phyloP scores from a whole-genome alignment of 2,797 vertebrate species.

The Cichlasoma orientale region DNA sequence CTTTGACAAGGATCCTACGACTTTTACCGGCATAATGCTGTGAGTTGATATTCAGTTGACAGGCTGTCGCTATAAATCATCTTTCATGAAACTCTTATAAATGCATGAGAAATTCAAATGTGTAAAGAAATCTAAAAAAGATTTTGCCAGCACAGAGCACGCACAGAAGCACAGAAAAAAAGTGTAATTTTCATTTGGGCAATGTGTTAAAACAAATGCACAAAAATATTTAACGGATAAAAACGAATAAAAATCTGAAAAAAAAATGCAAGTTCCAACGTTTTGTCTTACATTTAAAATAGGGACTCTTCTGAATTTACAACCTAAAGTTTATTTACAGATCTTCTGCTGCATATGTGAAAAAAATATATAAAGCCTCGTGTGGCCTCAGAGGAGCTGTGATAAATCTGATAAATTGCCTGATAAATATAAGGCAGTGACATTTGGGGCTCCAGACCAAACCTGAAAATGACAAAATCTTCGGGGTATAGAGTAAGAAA shows the following conservation, averaged over 20 bases:
- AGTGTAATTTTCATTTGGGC: no score
- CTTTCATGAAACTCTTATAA: conserved; percentile 31
- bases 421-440: background rate
- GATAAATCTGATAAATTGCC: background rate
- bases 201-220: background rate
- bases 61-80: conserved; percentile 28
- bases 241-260: background rate
- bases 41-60: conserved; percentile 33
- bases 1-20: conserved; percentile 2
- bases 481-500: background rate
- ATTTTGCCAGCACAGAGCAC: background rate
- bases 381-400: background rate
- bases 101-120: conserved; percentile 16
- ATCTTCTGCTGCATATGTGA: background rate
- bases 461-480: background rate
- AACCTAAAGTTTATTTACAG: background rate
- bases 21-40: background rate
- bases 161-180: background rate
- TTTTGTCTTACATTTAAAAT: background rate
- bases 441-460: background rate
- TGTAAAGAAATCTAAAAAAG: background rate
- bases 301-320: background rate
- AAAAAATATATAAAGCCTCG: background rate
- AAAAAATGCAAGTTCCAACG: background rate
- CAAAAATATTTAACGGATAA: conserved; percentile 4